Evolutionary conservation across 2,113 vertebrate species (phyloP).

Genomic region (Lamprotornis superbus): DNA sequence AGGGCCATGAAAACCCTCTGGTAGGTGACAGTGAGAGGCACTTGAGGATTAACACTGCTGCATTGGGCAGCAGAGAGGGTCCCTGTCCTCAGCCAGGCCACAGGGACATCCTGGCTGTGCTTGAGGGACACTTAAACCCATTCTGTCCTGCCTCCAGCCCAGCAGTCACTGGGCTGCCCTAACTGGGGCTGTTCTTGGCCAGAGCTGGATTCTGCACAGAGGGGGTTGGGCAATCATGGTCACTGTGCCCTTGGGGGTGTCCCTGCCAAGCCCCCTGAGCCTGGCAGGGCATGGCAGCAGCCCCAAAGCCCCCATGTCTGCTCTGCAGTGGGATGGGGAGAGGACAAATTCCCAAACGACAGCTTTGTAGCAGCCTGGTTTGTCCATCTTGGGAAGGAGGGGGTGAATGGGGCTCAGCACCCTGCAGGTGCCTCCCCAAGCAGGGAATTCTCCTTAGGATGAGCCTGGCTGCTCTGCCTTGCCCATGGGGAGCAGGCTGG

Average conservation of each 20-base stretch:
- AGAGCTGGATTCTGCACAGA: background rate
- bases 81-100: background rate
- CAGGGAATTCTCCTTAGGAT: background rate
- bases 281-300: background rate
- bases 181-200: background rate
- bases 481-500: background rate
- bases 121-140: fast-evolving
- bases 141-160: background rate
- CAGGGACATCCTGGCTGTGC: fast-evolving
- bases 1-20: background rate
- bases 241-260: background rate
- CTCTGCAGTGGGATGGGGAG: fast-evolving
- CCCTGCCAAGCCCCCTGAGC: fast-evolving
- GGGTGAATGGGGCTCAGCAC: fast-evolving
- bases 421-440: background rate
- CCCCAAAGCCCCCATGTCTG: background rate
- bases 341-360: fast-evolving
- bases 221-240: fast-evolving
- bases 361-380: background rate
- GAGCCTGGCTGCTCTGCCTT: background rate
- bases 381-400: fast-evolving
- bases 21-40: background rate
- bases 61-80: background rate
- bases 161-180: background rate
- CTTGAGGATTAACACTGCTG: fast-evolving